Evolutionary conservation across 2,888 invertebrate genomes (phyloP), one percentile per base, ranked within the genome.

Genomic region (Tyria jacobaeae): DNA sequence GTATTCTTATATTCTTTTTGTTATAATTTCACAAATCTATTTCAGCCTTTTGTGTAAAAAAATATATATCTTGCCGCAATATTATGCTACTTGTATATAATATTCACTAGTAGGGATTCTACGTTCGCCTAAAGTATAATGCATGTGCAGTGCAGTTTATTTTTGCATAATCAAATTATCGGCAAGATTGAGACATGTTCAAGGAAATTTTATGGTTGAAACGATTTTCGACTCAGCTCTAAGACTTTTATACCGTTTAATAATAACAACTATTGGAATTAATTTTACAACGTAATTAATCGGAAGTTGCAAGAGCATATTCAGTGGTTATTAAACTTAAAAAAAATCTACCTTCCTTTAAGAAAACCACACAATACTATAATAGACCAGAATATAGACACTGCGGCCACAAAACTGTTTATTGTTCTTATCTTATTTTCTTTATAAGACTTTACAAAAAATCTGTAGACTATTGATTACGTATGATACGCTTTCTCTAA

Each of bases 401-500:
- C 53, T 24, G 35, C 35, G 25, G n/a, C 25, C 9, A 53, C 10
- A n/a, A 39, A 39, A 39, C 53, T 27, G 24, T n/a, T 24, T 37
- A 24, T 37, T 5, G 25, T 25, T n/a, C n/a, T n/a, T n/a, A 52
- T 24, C 37, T 15, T 25, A 24, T 51, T 34, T 44, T 51, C 35
- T 27, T 31, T 49, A 39, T 31, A 25, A 24, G 31, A 52, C 55
- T 44, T 64, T 52, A 44, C n/a, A 31, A 60, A 61, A 56, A 47
- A 51, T 48, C 52, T 47, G 14, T 25, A 65, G 17, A 60, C 61
- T 51, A 62, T 67, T 66, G 41, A 51, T 50, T 59, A 53, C 60
- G 49, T 67, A 66, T 60, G 69, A 68, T 66, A 70, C 68, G 65
- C 75, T 75, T 76, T 75, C 72, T 62, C 69, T 63, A 62, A 70